phyloP scores from a whole-genome alignment of 2,113 vertebrate species.

The Cyprinus carpio region DNA sequence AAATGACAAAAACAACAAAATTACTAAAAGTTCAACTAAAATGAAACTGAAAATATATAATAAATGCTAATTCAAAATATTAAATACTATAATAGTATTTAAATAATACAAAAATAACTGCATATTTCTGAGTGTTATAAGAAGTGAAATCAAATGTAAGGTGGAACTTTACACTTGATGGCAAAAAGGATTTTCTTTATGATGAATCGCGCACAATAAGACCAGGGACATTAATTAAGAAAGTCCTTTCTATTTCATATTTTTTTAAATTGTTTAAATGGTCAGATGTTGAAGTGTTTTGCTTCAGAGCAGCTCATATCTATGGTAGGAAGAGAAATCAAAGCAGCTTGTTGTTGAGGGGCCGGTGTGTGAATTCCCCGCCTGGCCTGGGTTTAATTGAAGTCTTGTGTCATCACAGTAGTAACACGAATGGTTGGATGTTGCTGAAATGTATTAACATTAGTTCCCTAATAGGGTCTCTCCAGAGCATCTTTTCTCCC shows the following conservation, averaged over 20 bases:
- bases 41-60: too few relatives aligned
- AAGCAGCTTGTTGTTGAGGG: constrained; percentile 32
- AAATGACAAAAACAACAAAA: too few relatives aligned
- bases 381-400: constrained; percentile 54
- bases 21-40: too few relatives aligned
- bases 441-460: constrained; percentile 50
- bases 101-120: background rate
- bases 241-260: background rate
- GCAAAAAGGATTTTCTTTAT: too few relatives aligned
- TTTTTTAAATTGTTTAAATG: background rate
- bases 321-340: constrained; percentile 36
- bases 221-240: background rate
- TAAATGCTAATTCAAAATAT: too few relatives aligned
- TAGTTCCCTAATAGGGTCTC: constrained; percentile 50
- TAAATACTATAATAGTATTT: background rate
- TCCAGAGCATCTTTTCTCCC: background rate
- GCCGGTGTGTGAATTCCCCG: constrained; percentile 42
- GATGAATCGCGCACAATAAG: too few relatives aligned
- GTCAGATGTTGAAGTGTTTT: background rate
- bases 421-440: constrained; percentile 45
- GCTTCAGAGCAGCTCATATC: background rate
- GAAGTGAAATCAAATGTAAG: too few relatives aligned
- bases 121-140: too few relatives aligned
- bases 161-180: too few relatives aligned
- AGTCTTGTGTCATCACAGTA: constrained; percentile 53